Evolutionary conservation across 2,888 invertebrate genomes (phyloP).

Genomic region (Pseudococcus viburni): DNA sequence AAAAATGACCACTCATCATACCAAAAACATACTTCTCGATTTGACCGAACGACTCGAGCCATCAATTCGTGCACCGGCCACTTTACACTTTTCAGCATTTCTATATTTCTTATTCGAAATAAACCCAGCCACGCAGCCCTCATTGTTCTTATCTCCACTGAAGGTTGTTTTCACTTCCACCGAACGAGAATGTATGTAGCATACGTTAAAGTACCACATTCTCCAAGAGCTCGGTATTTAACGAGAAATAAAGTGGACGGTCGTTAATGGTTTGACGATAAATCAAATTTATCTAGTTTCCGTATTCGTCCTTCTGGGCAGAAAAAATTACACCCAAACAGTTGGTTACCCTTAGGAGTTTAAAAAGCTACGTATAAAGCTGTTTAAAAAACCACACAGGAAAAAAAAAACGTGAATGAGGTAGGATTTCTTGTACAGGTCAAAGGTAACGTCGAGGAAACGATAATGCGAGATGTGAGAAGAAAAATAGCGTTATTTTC

Average conservation of each 20-base stretch:
- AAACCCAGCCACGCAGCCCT: neutral
- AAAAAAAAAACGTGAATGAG: neutral
- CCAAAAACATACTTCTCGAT: no score
- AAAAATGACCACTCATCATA: no score
- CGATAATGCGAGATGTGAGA: conserved; percentile 36
- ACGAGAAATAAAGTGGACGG: conserved; percentile 18
- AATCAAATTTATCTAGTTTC: conserved; percentile 60
- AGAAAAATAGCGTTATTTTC: conserved; percentile 47
- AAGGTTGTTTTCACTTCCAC: neutral
- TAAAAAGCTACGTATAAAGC: neutral
- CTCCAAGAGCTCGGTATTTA: conserved; percentile 8
- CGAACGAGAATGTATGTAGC: neutral
- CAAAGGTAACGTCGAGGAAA: conserved; percentile 39
- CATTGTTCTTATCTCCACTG: conserved; percentile 13
- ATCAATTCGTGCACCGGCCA: neutral
- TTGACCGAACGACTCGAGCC: neutral
- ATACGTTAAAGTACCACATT: neutral
- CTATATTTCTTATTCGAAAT: neutral
- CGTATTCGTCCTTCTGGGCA: neutral
- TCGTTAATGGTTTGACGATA: conserved; percentile 54
- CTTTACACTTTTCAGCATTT: neutral
- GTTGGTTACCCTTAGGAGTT: conserved; percentile 40
- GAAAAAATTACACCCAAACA: neutral
- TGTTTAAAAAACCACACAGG: neutral
- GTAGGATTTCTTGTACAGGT: conserved; percentile 52